Conservation (phyloP, 2,797 vertebrate species). For the Morelia viridis region DNA sequence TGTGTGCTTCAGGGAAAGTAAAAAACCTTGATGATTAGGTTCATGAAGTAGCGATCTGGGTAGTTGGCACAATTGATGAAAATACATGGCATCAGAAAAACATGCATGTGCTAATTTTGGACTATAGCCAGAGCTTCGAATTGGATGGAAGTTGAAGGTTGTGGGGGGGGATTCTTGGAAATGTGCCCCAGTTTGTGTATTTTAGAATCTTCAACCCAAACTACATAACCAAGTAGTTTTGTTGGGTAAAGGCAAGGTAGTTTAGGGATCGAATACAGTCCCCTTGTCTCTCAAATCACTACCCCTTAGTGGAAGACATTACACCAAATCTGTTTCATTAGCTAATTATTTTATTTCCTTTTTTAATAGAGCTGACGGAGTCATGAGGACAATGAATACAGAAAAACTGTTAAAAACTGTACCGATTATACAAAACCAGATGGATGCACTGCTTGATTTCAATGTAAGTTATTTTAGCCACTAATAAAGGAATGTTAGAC, state of each 20-base stretch:
- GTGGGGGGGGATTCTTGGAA: not conserved
- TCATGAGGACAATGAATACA: constrained; percentile 99
- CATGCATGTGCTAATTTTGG: not conserved
- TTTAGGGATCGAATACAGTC: not conserved
- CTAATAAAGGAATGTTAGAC: not conserved
- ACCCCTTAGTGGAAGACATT: not conserved
- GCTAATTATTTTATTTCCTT: constrained; percentile 22
- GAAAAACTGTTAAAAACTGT: constrained; percentile 97
- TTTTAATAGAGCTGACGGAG: constrained; percentile 88
- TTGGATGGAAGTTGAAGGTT: not conserved
- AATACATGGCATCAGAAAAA: not conserved
- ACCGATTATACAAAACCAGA: constrained; percentile 97
- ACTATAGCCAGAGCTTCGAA: not conserved
- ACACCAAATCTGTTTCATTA: not conserved
- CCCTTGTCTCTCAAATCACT: not conserved
- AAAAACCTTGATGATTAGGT: not conserved
- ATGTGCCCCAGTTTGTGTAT: not conserved
- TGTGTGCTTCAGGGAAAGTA: not conserved
- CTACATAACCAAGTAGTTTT: not conserved
- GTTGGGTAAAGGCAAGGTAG: not conserved
- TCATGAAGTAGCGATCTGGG: not conserved
- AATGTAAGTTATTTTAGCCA: constrained; percentile 78
- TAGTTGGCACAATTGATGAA: not conserved
- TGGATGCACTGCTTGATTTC: constrained; percentile 98
- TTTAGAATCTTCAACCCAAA: not conserved